These are phyloP conservation scores for Mormyrops attenuatus DNA, from an alignment of 2,797 vertebrate genomes.

Conservation along the genomic window DNA sequence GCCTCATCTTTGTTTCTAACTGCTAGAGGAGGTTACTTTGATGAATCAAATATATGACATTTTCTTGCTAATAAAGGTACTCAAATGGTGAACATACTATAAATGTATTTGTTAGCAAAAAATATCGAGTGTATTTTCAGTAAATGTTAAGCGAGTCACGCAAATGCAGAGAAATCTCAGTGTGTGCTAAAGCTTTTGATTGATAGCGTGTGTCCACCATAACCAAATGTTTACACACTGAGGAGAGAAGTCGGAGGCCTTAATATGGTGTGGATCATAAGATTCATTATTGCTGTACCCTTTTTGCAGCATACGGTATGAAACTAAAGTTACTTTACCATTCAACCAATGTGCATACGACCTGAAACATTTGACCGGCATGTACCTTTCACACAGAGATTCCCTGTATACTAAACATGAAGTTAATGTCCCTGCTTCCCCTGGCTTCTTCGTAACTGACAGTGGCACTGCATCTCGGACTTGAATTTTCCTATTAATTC, in stretches of 20 bases:
- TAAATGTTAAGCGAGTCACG: neutral
- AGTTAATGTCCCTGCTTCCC: neutral
- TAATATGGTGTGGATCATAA: neutral
- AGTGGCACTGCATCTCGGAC: neutral
- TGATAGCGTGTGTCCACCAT: neutral
- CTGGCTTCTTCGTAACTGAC: neutral
- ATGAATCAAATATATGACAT: neutral
- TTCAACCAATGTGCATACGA: neutral
- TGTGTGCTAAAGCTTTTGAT: neutral
- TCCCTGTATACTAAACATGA: neutral
- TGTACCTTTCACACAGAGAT: neutral
- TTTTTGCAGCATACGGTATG: neutral
- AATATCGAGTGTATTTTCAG: neutral
- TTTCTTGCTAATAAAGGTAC: neutral
- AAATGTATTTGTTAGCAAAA: neutral
- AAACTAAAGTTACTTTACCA: neutral
- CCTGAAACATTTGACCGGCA: neutral
- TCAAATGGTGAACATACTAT: neutral
- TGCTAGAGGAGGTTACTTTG: neutral
- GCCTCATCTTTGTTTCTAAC: neutral
- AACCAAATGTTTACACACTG: neutral
- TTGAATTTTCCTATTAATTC: constrained; percentile 8
- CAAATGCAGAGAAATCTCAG: neutral
- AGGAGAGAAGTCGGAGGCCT: neutral
- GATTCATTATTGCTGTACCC: neutral